A percentile compares a stretch with the other conserved stretches of the same genome.
Conservation (phyloP, 1,140 invertebrate genomes). For the Carcinoscorpius rotundicauda region DNA sequence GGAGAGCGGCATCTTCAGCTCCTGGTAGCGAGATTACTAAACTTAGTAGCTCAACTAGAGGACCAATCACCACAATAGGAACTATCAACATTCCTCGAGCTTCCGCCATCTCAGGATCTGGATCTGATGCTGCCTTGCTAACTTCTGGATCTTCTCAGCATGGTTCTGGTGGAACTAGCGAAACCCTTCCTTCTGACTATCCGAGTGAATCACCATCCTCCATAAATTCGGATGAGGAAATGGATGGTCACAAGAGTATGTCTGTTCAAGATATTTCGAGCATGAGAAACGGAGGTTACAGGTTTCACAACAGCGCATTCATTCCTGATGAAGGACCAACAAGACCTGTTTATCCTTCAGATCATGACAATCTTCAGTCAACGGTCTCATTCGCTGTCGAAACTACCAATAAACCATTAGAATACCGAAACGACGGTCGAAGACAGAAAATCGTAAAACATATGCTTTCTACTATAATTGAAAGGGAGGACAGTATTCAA, state of each 20-base stretch:
- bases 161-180: slow-evolving; percentile 40
- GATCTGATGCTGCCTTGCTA: slow-evolving; percentile 50
- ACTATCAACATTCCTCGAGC: slow-evolving; percentile 74
- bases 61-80: slow-evolving; percentile 63
- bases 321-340: slow-evolving; percentile 33
- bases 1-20: slow-evolving; percentile 40
- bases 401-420: slow-evolving; percentile 12
- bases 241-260: slow-evolving; percentile 37
- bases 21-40: slow-evolving; percentile 60
- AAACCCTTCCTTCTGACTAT: slow-evolving; percentile 75
- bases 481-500: slow-evolving; percentile 21
- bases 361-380: slow-evolving; percentile 44
- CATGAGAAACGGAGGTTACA: slow-evolving; percentile 19
- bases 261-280: slow-evolving; percentile 20
- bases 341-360: slow-evolving; percentile 23
- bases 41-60: slow-evolving; percentile 56
- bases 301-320: slow-evolving; percentile 50
- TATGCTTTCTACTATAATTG: slow-evolving; percentile 20
- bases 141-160: slow-evolving; percentile 29
- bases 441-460: slow-evolving; percentile 18
- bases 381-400: slow-evolving; percentile 31
- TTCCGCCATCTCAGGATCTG: slow-evolving; percentile 56
- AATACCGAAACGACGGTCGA: slow-evolving; percentile 6
- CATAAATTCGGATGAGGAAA: slow-evolving; percentile 27
- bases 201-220: slow-evolving; percentile 53